phyloP scores from a whole-genome alignment of 2,113 vertebrate species.

The Hirundichthys speculiger region DNA sequence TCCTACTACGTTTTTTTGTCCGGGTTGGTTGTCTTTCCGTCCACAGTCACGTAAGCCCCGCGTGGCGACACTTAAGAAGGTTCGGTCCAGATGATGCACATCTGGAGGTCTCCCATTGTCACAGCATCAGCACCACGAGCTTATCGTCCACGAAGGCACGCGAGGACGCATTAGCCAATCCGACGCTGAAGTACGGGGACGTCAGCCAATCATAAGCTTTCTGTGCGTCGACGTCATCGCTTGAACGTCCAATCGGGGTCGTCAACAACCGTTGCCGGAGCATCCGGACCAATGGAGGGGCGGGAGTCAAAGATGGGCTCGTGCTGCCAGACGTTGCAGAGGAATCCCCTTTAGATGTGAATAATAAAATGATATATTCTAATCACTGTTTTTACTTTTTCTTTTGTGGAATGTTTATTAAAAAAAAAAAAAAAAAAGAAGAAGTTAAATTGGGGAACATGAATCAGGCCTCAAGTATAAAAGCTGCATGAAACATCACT shows the following conservation, averaged over 20 bases:
- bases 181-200: neutral
- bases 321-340: too few species aligned
- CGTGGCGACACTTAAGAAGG: constrained; percentile 8
- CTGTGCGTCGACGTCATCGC: neutral
- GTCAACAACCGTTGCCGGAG: neutral
- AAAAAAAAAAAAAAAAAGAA: too few species aligned
- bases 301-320: constrained; percentile 12
- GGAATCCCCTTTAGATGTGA: constrained; percentile 12
- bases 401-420: too few species aligned
- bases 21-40: constrained; percentile 14
- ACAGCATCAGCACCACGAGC: constrained; percentile 74
- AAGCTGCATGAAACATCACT: too few species aligned
- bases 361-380: too few species aligned
- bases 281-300: constrained; percentile 64
- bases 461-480: too few species aligned
- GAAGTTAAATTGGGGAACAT: too few species aligned
- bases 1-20: constrained; percentile 10
- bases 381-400: too few species aligned
- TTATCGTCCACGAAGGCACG: constrained; percentile 35
- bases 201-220: constrained; percentile 37
- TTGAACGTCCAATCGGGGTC: constrained; percentile 18
- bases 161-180: constrained; percentile 52
- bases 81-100: constrained; percentile 64
- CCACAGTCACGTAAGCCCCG: neutral
- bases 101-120: constrained; percentile 70